Evolutionary conservation across 1,140 invertebrate species (phyloP), one percentile per base, ranked within the genome.

Genomic region (Philopotamus ludificatus): DNA sequence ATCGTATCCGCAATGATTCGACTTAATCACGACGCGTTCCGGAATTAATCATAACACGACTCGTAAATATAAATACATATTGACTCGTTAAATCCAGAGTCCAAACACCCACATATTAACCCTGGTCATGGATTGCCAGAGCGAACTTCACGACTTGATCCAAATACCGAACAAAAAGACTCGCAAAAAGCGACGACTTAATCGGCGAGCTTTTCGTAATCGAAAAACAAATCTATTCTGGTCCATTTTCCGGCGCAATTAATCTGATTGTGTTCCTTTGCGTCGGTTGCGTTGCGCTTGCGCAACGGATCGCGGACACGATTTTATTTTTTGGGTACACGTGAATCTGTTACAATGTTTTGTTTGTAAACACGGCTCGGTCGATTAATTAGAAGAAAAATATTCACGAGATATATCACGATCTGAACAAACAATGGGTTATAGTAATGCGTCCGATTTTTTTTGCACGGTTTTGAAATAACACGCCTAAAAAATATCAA

Each of bases 61-160:
- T 3, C 12, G 28, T 34, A 18, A 16, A 15, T 16, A 15, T 54
- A 54, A 1, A 25, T 51, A 34, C 51, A 25, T 34, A 34, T 54
- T 34, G 15, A 34, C 16, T 34, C 28, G 41, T 54, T 54, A 54
- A 54, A 54, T 4, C 18, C 15, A 49, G 23, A 49, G 9, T 49
- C 23, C 9, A 21, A 21, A 49, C 45, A 20, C 23, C 20, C 20
- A 49, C 10, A 9, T 18, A 15, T 16, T n/a, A n/a, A n/a, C n/a
- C n/a, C n/a, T n/a, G n/a, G n/a, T n/a, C n/a, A 34, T 7, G 4
- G 28, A 34, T 4, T 12, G 28, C 28, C 28, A 4, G 12, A 34
- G 28, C 28, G 12, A n/a, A n/a, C n/a, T n/a, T 4, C 28, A 34
- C 28, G 28, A 34, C 28, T 12, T 34, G 28, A 4, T 7, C 28